These are phyloP conservation scores for Ostrea denselamellosa DNA, from an alignment of 1,140 invertebrate species.

Conservation along the genomic window DNA sequence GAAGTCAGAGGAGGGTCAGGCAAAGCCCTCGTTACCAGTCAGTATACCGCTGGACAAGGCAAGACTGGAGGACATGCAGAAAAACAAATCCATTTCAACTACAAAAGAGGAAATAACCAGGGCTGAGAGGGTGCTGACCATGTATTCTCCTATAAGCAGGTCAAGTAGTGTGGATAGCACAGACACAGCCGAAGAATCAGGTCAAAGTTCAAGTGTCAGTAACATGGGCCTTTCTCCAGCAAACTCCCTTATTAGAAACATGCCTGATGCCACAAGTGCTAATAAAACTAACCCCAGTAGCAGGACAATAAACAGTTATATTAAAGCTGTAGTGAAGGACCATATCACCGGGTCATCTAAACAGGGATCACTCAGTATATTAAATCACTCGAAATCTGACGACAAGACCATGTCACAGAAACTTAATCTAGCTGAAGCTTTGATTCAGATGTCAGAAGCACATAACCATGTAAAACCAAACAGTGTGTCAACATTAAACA, in stretches of 20 bases:
- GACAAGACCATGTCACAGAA: conserved; percentile 43
- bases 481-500: conserved; percentile 30
- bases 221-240: background rate
- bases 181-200: conserved; percentile 53
- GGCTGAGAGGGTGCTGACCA: conserved; percentile 44
- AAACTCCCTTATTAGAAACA: background rate
- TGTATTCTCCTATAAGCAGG: conserved; percentile 86
- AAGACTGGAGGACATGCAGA: conserved; percentile 47
- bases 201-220: background rate
- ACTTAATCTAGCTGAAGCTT: conserved; percentile 50
- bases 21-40: conserved; percentile 47
- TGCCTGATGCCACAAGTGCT: background rate
- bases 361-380: background rate
- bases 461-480: conserved; percentile 33
- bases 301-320: conserved; percentile 47
- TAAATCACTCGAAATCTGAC: background rate
- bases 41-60: conserved; percentile 56
- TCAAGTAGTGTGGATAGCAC: conserved; percentile 83
- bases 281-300: background rate
- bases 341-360: conserved; percentile 14
- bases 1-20: background rate
- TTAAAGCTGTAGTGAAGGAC: conserved; percentile 50
- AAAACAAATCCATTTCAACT: background rate
- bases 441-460: conserved; percentile 57
- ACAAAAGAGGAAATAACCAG: conserved; percentile 18